Conservation (phyloP, 2,797 vertebrate genomes). For the Benthosema pterotum region DNA sequence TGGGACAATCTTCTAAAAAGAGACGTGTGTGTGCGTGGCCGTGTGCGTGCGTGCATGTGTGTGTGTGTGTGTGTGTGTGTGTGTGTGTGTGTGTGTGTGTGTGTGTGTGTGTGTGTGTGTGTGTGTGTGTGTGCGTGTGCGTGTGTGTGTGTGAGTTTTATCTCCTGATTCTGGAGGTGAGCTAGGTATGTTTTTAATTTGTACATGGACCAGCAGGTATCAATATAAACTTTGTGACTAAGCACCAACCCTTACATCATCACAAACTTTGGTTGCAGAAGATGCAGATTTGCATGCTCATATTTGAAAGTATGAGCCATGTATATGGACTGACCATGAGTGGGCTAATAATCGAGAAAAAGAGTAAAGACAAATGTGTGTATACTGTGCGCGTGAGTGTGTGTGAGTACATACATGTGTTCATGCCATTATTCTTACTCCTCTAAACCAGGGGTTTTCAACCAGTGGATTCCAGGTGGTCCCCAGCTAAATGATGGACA, state of each 20-base stretch:
- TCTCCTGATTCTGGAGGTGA: no score
- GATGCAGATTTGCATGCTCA: no score
- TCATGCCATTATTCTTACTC: constrained; percentile 3
- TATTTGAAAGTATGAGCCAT: no score
- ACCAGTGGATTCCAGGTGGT: no score
- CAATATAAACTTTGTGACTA: not conserved
- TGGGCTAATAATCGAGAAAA: no score
- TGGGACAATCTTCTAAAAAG: constrained; percentile 36
- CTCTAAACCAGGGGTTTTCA: constrained; percentile 31
- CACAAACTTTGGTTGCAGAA: no score
- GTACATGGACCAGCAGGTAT: not conserved
- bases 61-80: constrained; percentile 12
- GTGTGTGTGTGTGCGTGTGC: not conserved
- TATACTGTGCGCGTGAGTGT: not conserved
- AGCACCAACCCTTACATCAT: no score
- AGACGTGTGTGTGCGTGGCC: constrained; percentile 23
- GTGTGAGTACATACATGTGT: not conserved
- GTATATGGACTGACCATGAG: no score
- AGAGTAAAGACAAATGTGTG: not conserved
- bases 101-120: constrained; percentile 5
- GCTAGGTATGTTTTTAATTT: no score
- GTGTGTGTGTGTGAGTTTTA: not conserved
- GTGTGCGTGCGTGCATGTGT: constrained; percentile 4
- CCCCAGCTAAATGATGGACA: no score
- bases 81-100: constrained; percentile 3